Percentiles rank a stretch among this genome's conserved stretches.
Evolutionary conservation across 2,797 vertebrate genomes (phyloP).

Genomic region (Telmatherina bonti): DNA sequence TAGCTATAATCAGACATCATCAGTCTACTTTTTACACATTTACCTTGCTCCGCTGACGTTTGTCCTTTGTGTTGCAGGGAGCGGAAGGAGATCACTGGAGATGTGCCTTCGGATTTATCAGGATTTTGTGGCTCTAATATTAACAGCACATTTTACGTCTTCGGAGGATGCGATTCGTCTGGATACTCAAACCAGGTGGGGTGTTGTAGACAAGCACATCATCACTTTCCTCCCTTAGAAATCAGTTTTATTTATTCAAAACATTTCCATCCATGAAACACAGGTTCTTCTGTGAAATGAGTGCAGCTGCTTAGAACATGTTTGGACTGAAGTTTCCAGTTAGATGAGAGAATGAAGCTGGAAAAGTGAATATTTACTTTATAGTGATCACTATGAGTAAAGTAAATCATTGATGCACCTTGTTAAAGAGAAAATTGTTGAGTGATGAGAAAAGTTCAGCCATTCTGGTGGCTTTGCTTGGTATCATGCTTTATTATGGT

Average conservation of each 20-base stretch:
- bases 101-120: constrained; percentile 87
- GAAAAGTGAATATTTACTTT: too few species aligned
- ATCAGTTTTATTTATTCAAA: too few species aligned
- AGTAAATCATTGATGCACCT: too few species aligned
- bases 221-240: too few species aligned
- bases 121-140: constrained; percentile 89
- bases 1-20: not conserved
- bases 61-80: constrained; percentile 78
- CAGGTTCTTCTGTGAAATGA: not conserved
- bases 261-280: too few species aligned
- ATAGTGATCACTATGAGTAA: too few species aligned
- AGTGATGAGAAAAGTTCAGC: not conserved
- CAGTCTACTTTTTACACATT: not conserved
- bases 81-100: constrained; percentile 86
- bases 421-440: not conserved
- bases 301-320: not conserved
- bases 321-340: not conserved
- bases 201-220: not conserved
- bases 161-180: constrained; percentile 89
- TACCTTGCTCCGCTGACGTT: not conserved
- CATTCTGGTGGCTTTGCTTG: not conserved
- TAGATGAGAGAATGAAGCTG: too few species aligned
- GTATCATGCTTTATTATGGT: not conserved
- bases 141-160: constrained; percentile 88
- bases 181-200: constrained; percentile 91